Percentiles rank a stretch among this genome's conserved stretches.
Evolutionary conservation across 1,140 invertebrate species (phyloP).

Genomic region (Drusus annulatus): DNA sequence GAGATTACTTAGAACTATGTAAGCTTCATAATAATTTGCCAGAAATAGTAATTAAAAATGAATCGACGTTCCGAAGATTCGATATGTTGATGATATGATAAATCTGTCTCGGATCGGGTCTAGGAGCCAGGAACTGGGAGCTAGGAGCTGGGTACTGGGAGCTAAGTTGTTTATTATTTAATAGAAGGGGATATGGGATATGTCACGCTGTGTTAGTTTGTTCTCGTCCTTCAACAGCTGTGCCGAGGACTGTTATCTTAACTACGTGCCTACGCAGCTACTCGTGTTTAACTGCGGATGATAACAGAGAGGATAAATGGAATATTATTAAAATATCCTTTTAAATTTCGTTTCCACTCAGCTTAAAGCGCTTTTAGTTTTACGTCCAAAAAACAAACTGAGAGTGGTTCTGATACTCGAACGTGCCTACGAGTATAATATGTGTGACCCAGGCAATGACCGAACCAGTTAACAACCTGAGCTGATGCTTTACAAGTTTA

Average conservation of each 20-base stretch:
- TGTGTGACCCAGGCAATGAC: background rate
- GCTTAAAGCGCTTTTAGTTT: background rate
- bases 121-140: background rate
- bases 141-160: too few species aligned
- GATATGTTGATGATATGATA: background rate
- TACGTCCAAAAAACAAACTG: background rate
- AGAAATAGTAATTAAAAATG: background rate
- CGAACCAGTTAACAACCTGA: background rate
- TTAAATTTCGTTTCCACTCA: background rate
- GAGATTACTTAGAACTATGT: background rate
- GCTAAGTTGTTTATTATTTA: background rate
- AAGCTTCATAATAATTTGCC: background rate
- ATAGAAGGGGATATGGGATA: background rate
- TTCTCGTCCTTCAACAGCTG: conserved; percentile 9
- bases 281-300: background rate
- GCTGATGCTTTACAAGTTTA: background rate
- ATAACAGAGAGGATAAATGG: conserved; percentile 5
- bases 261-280: background rate
- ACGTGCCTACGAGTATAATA: too few species aligned
- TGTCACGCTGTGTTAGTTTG: background rate
- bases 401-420: too few species aligned
- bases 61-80: background rate
- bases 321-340: conserved; percentile 1
- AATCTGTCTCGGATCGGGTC: background rate
- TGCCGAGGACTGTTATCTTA: background rate